These are phyloP conservation scores for Amphipoea lucens DNA, from an alignment of 2,888 invertebrate species.

Conservation along the genomic window DNA sequence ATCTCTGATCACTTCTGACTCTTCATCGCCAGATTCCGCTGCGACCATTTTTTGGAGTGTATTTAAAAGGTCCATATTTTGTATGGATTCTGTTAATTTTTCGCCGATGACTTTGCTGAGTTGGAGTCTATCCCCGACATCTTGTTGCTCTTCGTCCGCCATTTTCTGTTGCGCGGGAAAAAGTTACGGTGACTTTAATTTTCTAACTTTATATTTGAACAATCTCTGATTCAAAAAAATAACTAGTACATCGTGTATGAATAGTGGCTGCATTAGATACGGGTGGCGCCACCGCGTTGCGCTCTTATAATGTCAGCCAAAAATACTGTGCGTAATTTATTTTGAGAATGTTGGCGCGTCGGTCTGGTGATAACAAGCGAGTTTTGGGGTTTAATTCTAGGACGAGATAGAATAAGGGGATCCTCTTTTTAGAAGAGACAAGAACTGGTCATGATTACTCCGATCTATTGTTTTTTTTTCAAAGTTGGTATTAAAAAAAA, in stretches of 20 bases:
- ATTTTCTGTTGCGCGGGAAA: conserved; percentile 60
- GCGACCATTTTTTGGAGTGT: conserved; percentile 81
- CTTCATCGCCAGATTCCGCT: conserved; percentile 77
- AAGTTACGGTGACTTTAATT: conserved; percentile 23
- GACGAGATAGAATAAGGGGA: too few species aligned
- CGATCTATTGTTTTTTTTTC: background rate
- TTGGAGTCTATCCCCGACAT: conserved; percentile 60
- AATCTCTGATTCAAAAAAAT: background rate
- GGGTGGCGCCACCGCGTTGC: conserved; percentile 17
- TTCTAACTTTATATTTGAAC: background rate
- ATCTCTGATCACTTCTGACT: conserved; percentile 75
- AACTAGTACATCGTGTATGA: conserved; percentile 11
- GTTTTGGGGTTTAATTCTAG: conserved; percentile 21
- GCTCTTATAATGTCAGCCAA: conserved; percentile 48
- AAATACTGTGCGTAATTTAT: conserved; percentile 52
- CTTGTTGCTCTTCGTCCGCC: conserved; percentile 55
- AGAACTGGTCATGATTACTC: background rate
- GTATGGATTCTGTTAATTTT: conserved; percentile 79
- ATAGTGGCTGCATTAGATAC: conserved; percentile 7
- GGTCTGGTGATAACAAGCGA: conserved; percentile 26
- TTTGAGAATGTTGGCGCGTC: conserved; percentile 38
- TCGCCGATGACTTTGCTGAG: conserved; percentile 77
- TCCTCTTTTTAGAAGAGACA: background rate
- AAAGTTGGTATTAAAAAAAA: background rate
- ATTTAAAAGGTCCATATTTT: conserved; percentile 80